Percentiles rank a stretch among this genome's conserved stretches.
Evolutionary conservation across 1,140 invertebrate genomes (phyloP).

Genomic region (Ips typographus): DNA sequence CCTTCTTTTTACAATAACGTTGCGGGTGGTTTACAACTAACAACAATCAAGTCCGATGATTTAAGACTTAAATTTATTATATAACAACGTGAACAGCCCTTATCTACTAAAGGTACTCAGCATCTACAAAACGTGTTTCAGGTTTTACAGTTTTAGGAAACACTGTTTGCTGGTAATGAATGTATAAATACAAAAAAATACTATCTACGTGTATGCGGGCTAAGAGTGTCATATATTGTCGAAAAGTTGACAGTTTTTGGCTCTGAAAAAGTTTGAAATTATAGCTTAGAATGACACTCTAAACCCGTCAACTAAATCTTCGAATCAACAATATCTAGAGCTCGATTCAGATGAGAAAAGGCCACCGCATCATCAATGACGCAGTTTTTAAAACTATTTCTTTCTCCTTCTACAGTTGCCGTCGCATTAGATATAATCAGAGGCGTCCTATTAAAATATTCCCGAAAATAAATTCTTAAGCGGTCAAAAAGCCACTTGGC

Average conservation of each 20-base stretch:
- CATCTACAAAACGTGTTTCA: slow-evolving; percentile 50
- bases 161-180: slow-evolving; percentile 39
- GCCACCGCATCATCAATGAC: too few species aligned
- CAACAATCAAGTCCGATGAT: slow-evolving; percentile 48
- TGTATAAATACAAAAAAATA: slow-evolving; percentile 51
- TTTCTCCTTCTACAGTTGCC: too few species aligned
- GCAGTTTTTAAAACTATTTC: too few species aligned
- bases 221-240: too few species aligned
- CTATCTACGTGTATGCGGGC: slow-evolving; percentile 13
- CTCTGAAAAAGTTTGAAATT: too few species aligned
- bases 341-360: too few species aligned
- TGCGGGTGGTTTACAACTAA: slow-evolving; percentile 49
- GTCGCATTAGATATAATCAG: too few species aligned
- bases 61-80: slow-evolving; percentile 50
- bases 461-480: too few species aligned
- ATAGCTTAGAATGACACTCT: background rate
- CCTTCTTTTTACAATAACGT: slow-evolving; percentile 49
- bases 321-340: slow-evolving; percentile 52
- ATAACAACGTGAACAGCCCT: slow-evolving; percentile 55
- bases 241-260: too few species aligned
- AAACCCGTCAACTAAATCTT: slow-evolving; percentile 23
- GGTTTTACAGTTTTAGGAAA: slow-evolving; percentile 42
- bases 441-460: too few species aligned
- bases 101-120: slow-evolving; percentile 52
- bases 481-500: too few species aligned